Evolutionary conservation across 1,140 invertebrate genomes (phyloP).

Genomic region (Rhyacophila brunnea): DNA sequence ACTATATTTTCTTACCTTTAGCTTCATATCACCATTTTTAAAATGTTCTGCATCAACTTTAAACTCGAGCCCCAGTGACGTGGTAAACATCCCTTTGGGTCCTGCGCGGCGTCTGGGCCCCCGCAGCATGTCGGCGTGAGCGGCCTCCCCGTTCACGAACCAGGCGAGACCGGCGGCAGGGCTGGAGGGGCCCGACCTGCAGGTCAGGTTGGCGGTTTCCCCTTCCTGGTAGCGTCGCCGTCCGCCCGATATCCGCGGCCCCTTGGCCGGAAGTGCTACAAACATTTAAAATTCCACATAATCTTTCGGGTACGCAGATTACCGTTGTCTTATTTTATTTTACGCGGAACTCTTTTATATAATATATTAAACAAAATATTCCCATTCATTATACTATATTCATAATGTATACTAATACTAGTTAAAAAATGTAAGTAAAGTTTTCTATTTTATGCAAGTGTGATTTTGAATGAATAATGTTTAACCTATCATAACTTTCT

Average conservation of each 20-base stretch:
- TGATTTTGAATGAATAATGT: too few species aligned
- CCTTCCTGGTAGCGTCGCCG: slow-evolving; percentile 64
- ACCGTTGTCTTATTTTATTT: not conserved
- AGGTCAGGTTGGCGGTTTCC: slow-evolving; percentile 67
- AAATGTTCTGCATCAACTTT: slow-evolving; percentile 66
- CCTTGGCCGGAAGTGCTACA: slow-evolving; percentile 65
- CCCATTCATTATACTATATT: too few species aligned
- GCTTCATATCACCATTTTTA: slow-evolving; percentile 66
- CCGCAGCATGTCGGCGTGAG: slow-evolving; percentile 54
- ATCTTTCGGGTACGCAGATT: not conserved
- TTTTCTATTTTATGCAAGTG: too few species aligned
- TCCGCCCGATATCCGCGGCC: slow-evolving; percentile 65
- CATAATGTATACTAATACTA: too few species aligned
- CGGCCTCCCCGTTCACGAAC: slow-evolving; percentile 72
- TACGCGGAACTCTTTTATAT: too few species aligned
- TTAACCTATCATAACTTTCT: too few species aligned
- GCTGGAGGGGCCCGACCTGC: slow-evolving; percentile 66
- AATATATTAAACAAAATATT: too few species aligned
- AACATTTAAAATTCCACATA: not conserved
- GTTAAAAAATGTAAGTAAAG: too few species aligned
- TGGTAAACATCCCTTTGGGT: slow-evolving; percentile 61
- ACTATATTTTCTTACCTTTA: slow-evolving; percentile 61
- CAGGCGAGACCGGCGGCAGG: slow-evolving; percentile 69
- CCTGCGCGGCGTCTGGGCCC: slow-evolving; percentile 52
- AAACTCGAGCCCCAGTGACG: slow-evolving; percentile 65